Conservation (phyloP, 2,888 invertebrate species). For the Philopedon plagiatum region DNA sequence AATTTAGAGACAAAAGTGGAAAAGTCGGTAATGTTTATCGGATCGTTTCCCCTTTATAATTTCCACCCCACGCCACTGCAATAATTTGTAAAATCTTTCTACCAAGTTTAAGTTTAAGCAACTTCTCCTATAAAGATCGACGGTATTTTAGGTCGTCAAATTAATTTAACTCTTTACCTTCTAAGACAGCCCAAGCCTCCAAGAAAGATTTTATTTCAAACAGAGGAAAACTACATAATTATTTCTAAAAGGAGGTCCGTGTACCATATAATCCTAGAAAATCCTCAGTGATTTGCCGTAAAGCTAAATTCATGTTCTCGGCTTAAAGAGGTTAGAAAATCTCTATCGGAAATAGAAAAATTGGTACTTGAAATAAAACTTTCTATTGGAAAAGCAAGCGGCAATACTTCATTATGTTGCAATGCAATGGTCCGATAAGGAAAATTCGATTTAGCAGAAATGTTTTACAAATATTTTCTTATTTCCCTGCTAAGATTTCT, state of each 20-base stretch:
- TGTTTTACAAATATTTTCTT: too few species aligned
- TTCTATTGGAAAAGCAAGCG: constrained; percentile 3
- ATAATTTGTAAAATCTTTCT: too few species aligned
- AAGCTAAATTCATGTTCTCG: background rate
- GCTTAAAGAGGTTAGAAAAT: background rate
- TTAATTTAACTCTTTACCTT: background rate
- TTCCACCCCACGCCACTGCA: too few species aligned
- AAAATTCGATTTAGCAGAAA: background rate
- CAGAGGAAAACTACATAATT: background rate
- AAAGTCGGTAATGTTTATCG: too few species aligned
- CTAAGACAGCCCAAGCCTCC: background rate
- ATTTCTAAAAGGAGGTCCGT: background rate
- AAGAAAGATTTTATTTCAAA: background rate
- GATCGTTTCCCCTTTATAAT: too few species aligned
- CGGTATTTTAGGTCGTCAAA: too few species aligned
- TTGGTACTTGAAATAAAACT: background rate
- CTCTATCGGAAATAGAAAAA: background rate
- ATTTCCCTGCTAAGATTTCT: too few species aligned
- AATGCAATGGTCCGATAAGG: background rate
- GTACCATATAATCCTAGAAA: background rate
- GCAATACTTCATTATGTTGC: background rate
- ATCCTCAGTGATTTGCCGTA: background rate
- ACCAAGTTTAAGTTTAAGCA: too few species aligned
- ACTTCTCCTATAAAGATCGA: too few species aligned
- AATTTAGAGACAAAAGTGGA: too few species aligned